Conservation (phyloP, 1,140 invertebrate species). For the Polyergus mexicanus region DNA sequence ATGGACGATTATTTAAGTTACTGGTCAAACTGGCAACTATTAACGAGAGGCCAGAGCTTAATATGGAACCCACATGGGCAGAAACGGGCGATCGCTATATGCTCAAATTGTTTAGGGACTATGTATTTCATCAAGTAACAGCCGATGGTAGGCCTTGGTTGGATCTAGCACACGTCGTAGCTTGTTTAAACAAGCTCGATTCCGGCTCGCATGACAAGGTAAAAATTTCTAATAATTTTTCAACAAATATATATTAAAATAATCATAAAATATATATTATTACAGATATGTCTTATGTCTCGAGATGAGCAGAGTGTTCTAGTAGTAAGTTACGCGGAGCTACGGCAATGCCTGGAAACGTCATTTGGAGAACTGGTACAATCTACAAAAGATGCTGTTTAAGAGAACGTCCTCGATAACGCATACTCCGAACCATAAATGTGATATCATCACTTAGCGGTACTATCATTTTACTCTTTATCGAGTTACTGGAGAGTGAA, state of each 20-base stretch:
- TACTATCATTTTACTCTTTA: slow-evolving; percentile 80
- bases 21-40: slow-evolving; percentile 96
- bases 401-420: slow-evolving; percentile 64
- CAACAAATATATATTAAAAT: neutral
- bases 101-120: slow-evolving; percentile 99
- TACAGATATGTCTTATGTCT: slow-evolving; percentile 97
- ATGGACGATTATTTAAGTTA: slow-evolving; percentile 96
- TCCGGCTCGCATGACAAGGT: slow-evolving; percentile 95
- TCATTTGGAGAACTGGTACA: slow-evolving; percentile 95
- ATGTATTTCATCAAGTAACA: slow-evolving; percentile 97
- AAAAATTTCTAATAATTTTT: slow-evolving; percentile 47
- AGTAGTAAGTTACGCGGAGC: slow-evolving; percentile 97
- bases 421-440: slow-evolving; percentile 81
- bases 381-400: slow-evolving; percentile 86
- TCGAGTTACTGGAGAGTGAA: slow-evolving; percentile 64
- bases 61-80: slow-evolving; percentile 97
- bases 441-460: slow-evolving; percentile 86
- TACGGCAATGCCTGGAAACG: slow-evolving; percentile 97
- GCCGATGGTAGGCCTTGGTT: slow-evolving; percentile 97
- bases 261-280: slow-evolving; percentile 19
- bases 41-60: slow-evolving; percentile 97
- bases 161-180: slow-evolving; percentile 97
- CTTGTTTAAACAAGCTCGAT: slow-evolving; percentile 97
- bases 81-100: slow-evolving; percentile 99
- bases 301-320: slow-evolving; percentile 98